These are phyloP conservation scores for Anabas testudineus DNA, from an alignment of 2,797 vertebrate species.

Conservation along the genomic window DNA sequence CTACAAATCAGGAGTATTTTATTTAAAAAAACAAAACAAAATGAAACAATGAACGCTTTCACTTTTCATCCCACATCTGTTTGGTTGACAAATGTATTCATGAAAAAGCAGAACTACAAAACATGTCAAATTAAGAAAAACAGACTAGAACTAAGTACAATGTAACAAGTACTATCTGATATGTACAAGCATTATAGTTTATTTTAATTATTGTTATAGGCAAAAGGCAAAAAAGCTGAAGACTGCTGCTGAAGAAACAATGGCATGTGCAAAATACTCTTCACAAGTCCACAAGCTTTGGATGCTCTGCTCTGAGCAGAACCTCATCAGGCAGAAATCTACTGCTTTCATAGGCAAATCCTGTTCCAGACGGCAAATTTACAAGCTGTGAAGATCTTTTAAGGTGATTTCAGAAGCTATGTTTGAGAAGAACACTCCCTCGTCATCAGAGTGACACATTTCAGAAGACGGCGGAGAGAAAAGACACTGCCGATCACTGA, in stretches of 20 bases:
- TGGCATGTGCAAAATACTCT: constrained; percentile 82
- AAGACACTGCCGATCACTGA: constrained; percentile 65
- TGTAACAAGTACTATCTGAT: constrained; percentile 84
- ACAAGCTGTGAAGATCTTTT: constrained; percentile 47
- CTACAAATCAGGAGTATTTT: constrained; percentile 78
- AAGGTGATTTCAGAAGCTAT: constrained; percentile 39
- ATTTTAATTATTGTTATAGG: constrained; percentile 78
- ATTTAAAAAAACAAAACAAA: constrained; percentile 75
- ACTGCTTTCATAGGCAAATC: constrained; percentile 36
- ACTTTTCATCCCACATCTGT: constrained; percentile 79
- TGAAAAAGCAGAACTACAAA: constrained; percentile 88
- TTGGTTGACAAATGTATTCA: constrained; percentile 82
- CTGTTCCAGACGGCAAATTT: constrained; percentile 47
- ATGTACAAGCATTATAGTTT: constrained; percentile 84
- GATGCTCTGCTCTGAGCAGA: constrained; percentile 28
- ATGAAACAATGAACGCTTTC: constrained; percentile 81
- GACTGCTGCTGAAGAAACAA: constrained; percentile 78
- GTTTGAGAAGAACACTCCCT: constrained; percentile 67
- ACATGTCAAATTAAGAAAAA: constrained; percentile 81
- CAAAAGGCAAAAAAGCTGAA: constrained; percentile 81
- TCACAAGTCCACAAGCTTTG: constrained; percentile 75
- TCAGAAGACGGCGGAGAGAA: constrained; percentile 48
- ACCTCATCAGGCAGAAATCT: constrained; percentile 31
- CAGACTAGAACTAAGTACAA: constrained; percentile 64
- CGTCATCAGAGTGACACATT: constrained; percentile 25